Percentiles rank a stretch among this genome's conserved stretches.
Evolutionary conservation across 2,113 vertebrate species (phyloP).

Genomic region (Apistogramma diplotaenia): DNA sequence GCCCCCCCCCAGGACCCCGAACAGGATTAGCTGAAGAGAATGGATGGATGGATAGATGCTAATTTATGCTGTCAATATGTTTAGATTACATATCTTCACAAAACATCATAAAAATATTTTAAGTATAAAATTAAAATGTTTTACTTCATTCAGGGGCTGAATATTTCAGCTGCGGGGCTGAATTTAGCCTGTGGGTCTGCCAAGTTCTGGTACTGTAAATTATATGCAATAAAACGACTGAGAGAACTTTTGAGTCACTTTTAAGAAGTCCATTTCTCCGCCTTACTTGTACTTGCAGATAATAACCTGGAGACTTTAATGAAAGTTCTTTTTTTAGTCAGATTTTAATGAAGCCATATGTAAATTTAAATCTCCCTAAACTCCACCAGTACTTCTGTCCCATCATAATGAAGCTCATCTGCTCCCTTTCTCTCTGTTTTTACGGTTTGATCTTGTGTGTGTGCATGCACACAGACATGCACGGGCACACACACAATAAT

Average conservation of each 20-base stretch:
- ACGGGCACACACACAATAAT: background rate
- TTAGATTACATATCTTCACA: background rate
- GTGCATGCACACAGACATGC: background rate
- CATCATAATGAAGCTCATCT: conserved; percentile 24
- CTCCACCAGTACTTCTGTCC: conserved; percentile 18
- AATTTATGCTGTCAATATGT: background rate
- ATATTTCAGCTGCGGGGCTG: background rate
- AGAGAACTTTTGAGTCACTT: conserved; percentile 8
- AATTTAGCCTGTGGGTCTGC: background rate
- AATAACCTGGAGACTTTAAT: conserved; percentile 40
- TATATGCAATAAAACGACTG: background rate
- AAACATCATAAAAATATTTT: background rate
- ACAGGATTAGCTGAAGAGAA: too few relatives aligned
- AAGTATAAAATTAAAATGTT: background rate
- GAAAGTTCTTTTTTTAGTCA: conserved; percentile 14
- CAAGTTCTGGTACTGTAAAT: background rate
- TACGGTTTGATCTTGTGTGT: conserved; percentile 10
- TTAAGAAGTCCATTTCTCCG: conserved; percentile 7
- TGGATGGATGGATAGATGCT: too few relatives aligned
- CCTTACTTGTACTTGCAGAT: conserved; percentile 18
- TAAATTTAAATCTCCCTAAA: conserved; percentile 33
- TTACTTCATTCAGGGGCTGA: background rate
- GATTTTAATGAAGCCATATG: conserved; percentile 39
- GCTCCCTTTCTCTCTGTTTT: conserved; percentile 6
- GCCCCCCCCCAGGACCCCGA: too few relatives aligned